These are phyloP conservation scores for Drosophila subpulchrella DNA, from an alignment of 1,140 invertebrate species.

Conservation along the genomic window DNA sequence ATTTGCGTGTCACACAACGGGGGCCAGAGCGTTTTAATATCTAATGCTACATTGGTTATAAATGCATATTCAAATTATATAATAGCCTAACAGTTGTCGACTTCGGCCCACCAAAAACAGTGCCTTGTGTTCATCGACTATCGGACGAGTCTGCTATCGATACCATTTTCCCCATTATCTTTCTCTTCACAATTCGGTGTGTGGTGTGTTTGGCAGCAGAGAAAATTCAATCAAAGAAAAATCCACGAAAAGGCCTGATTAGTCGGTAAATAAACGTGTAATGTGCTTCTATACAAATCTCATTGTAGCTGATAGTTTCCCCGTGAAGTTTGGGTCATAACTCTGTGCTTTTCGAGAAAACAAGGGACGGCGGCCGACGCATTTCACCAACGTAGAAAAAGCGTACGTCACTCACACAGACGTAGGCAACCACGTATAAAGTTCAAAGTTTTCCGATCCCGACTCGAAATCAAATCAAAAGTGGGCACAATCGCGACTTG, in stretches of 20 bases:
- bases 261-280: slow-evolving; percentile 65
- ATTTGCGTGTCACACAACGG: too few species aligned
- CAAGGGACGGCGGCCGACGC: slow-evolving; percentile 37
- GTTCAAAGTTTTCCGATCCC: slow-evolving; percentile 39
- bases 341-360: slow-evolving; percentile 37
- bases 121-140: slow-evolving; percentile 3
- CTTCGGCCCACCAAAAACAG: not conserved
- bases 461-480: slow-evolving; percentile 1
- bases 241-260: slow-evolving; percentile 33
- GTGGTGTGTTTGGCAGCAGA: slow-evolving; percentile 71
- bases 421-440: slow-evolving; percentile 48
- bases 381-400: slow-evolving; percentile 58
- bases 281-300: slow-evolving; percentile 44
- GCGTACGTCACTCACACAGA: slow-evolving; percentile 77
- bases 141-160: slow-evolving; percentile 24
- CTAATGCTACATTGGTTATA: too few species aligned
- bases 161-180: slow-evolving; percentile 40
- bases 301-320: not conserved
- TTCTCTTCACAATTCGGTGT: slow-evolving; percentile 64
- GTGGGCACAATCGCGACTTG: slow-evolving; percentile 4
- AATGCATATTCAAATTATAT: not conserved
- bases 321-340: slow-evolving; percentile 4
- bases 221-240: slow-evolving; percentile 70
- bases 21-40: not conserved
- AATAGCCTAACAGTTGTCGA: not conserved